phyloP scores from a whole-genome alignment of 2,797 vertebrate genomes.

The Rhincodon typus region DNA sequence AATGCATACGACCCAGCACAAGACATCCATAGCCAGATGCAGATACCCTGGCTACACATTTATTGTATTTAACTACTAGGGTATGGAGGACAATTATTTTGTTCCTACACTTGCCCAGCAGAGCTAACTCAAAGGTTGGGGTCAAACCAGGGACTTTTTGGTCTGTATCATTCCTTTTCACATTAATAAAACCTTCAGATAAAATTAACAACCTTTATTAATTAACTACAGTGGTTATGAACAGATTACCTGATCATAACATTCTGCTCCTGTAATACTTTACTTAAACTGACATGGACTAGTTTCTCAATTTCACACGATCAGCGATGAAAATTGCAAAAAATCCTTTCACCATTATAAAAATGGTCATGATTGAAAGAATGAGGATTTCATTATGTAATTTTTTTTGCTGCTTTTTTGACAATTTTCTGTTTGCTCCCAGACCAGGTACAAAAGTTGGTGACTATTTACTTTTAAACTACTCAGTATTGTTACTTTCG shows the following conservation, averaged over 20 bases:
- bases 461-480: background rate
- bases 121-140: background rate
- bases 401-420: background rate
- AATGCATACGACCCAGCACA: background rate
- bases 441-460: background rate
- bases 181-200: background rate
- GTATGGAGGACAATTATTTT: background rate
- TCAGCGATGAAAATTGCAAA: background rate
- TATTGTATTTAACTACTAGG: background rate
- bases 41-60: background rate
- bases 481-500: background rate
- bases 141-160: background rate
- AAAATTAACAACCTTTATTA: background rate
- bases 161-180: background rate
- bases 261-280: background rate
- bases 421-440: background rate
- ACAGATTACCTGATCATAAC: background rate
- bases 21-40: background rate
- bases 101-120: background rate
- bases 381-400: background rate
- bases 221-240: background rate
- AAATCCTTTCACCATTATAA: background rate
- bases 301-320: background rate
- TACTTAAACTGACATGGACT: background rate
- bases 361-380: background rate